Base-by-base conservation (phyloP, 2,797 vertebrate species). In the Enteromius afrohamiltoni region DNA sequence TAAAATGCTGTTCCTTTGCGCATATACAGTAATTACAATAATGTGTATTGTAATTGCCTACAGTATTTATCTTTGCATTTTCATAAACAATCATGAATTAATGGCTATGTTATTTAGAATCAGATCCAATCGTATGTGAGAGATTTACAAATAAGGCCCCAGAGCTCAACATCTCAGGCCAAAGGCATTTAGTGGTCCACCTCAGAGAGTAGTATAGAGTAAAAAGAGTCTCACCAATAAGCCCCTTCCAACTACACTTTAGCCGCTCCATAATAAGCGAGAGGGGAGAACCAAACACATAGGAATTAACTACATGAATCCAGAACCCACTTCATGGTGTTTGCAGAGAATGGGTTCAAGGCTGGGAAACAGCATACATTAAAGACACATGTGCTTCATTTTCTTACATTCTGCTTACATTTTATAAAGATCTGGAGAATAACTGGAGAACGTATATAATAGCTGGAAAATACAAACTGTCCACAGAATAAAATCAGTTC, bases 321-420 rank as follows among this genome's bases (percentile, higher is more conserved):
- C 81, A 77, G 62, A 76, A 62, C 21, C 21, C 82, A 78, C 55
- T 70, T 70, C n/a, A 83, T 69, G 37, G 37, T 29, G 13, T 58
- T 84, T 88, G 90, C 89, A 91, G 88, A 49, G 65, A 83, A 83
- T 81, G 86, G 90, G 88, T 19, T 53, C 49, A 53, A 53, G 49
- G 21, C 49, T 51, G 16, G 91, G 92, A 91, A 91, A 83, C 82
- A 73, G 76, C 83, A 84, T 85, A 83, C 90, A 64, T 29, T 65
- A 78, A 65, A 78, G 42, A 90, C 90, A 90, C 88, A 89, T 88
- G 91, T 88, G 86, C 11, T 71, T 34, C 1, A 62, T 23, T 60
- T 49, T 45, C 26, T 31, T 60, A 47, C 37, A 73, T 81, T 73
- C 55, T 74, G 23, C 13, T 29, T 17, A 62, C 58, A 31, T 73